Evolutionary conservation across 2,797 vertebrate species (phyloP), one percentile per base, ranked within the genome.

Genomic region (Aphelocoma californica): DNA sequence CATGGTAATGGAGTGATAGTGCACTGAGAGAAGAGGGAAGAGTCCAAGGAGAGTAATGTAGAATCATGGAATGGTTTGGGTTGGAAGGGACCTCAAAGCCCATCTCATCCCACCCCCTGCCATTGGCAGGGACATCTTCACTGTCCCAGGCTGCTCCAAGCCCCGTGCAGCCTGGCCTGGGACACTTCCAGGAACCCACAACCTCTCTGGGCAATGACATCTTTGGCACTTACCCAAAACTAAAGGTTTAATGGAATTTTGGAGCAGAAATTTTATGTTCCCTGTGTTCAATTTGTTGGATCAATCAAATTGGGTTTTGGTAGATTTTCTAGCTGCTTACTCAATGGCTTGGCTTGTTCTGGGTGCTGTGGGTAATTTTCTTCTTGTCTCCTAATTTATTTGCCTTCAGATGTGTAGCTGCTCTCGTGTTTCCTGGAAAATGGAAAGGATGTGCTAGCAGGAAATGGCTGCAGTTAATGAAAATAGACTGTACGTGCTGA

Each of bases 1-100:
- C 6, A 0, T 8, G 16, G 26, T 38, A 17, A 18, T 3, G 26
- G 58, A 64, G 61, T 31, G 18, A 7, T 12, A 1, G 2, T 45
- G n/a, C 40, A 5, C 53, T 3, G 5, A 34, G 48, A 36, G 21
- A 34, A 18, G 40, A n/a, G 28, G 2, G 26, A 60, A 48, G 40
- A 57, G 32, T 47, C 61, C 67, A 38, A 54, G 64, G 47, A 80
- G 20, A 2, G 0, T n/a, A 31, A 40, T 0, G 1, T 3, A 16
- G 32, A 61, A 26, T 36, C 13, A 3, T 38, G 18, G 42, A 17
- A 51, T 31, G 66, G 2, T 51, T 51, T 20, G 38, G 26, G 17
- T 21, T 44, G 26, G 65, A 20, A 42, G 26, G 18, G 32, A 7
- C 26, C 25, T 17, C 20, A 81, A 51, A 51, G 26, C 16, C 13